Evolutionary conservation across 2,888 invertebrate species (phyloP).

Genomic region (Calliopum simillimum): DNA sequence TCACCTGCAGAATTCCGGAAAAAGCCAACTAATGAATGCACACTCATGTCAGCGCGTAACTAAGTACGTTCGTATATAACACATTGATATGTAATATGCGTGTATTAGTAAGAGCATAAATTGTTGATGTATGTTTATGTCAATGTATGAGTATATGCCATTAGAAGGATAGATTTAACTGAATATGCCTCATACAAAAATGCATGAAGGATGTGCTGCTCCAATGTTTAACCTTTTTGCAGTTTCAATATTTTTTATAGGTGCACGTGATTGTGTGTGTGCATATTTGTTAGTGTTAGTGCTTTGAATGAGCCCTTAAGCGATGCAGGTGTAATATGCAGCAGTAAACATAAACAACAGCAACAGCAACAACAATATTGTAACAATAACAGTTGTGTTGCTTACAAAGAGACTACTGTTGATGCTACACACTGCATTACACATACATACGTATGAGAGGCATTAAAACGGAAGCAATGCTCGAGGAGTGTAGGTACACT

Average conservation of each 20-base stretch:
- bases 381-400: background rate
- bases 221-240: too few relatives aligned
- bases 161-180: constrained; percentile 14
- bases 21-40: constrained; percentile 3
- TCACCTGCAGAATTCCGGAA: background rate
- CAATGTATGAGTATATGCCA: background rate
- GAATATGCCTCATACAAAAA: background rate
- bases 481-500: background rate
- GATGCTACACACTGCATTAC: background rate
- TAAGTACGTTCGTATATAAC: background rate
- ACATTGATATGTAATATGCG: background rate
- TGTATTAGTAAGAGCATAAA: background rate
- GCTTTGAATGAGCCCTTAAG: background rate
- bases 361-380: constrained; percentile 14
- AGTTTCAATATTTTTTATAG: background rate
- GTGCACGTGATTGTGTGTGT: background rate
- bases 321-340: constrained; percentile 8
- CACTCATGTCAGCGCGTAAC: background rate
- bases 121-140: constrained; percentile 17
- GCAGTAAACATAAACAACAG: too few relatives aligned
- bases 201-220: too few relatives aligned
- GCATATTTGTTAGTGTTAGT: background rate
- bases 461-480: constrained; percentile 17
- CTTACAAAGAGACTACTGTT: background rate
- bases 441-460: constrained; percentile 13